phyloP scores from a whole-genome alignment of 1,140 invertebrate species.

The Bemisia tabaci region DNA sequence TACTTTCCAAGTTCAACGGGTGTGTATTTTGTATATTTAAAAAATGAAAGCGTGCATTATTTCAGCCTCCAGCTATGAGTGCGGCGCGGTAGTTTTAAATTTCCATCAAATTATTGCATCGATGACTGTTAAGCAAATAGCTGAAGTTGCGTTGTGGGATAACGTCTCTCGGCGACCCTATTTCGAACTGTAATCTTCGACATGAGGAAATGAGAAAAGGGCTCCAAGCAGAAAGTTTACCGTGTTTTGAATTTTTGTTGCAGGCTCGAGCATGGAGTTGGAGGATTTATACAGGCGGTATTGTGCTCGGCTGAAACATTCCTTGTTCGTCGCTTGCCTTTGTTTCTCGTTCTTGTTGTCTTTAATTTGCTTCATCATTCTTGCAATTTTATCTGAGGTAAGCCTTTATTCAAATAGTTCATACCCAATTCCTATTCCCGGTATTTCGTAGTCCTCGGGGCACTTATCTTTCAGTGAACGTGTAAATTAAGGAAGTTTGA shows the following conservation, averaged over 20 bases:
- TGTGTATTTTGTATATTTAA: no score
- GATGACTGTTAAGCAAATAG: not conserved
- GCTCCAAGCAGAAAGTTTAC: not conserved
- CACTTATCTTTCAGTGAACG: no score
- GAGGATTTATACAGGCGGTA: slow-evolving; percentile 48
- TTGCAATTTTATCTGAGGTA: not conserved
- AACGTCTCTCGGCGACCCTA: not conserved
- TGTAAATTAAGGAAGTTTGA: no score
- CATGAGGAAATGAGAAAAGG: no score
- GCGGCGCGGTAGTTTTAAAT: not conserved
- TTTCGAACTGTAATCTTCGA: no score
- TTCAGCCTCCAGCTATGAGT: not conserved
- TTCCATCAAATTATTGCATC: not conserved
- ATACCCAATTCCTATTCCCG: no score
- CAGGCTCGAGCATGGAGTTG: slow-evolving; percentile 35
- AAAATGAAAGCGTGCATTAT: no score
- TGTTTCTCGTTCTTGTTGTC: slow-evolving; percentile 30
- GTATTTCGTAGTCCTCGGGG: no score
- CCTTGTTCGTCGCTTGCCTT: slow-evolving; percentile 44
- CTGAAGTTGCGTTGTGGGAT: not conserved
- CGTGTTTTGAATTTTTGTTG: not conserved
- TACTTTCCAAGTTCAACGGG: no score
- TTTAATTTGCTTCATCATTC: not conserved
- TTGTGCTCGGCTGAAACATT: slow-evolving; percentile 46
- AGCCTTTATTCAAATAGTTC: no score